Conservation (phyloP, 2,888 invertebrate genomes). For the Hybos culiciformis region DNA sequence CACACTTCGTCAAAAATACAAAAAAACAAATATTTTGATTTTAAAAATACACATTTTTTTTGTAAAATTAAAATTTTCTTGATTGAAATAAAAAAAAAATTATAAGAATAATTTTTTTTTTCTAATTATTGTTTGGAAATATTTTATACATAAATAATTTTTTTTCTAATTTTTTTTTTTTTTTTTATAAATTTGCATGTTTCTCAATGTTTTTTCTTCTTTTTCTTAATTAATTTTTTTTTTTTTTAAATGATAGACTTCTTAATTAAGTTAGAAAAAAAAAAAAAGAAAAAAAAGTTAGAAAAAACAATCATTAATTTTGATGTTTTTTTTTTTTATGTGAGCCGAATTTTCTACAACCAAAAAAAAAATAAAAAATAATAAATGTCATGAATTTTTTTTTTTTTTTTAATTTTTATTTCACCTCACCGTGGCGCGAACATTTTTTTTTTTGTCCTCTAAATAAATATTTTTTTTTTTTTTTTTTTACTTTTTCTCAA, state of each 20-base stretch:
- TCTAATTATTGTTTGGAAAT: slow-evolving; percentile 1
- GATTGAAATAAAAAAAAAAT: background rate
- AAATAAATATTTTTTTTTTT: too few species aligned
- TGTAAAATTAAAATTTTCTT: background rate
- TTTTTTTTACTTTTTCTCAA: too few species aligned
- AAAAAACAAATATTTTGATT: background rate
- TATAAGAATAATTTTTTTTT: background rate
- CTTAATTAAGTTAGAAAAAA: background rate
- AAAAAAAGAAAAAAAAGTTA: background rate
- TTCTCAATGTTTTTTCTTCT: slow-evolving; percentile 35
- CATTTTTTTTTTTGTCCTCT: too few species aligned
- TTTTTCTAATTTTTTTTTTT: slow-evolving; percentile 6
- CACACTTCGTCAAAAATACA: background rate
- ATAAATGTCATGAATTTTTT: background rate
- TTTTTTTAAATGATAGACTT: too few species aligned
- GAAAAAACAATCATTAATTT: slow-evolving; percentile 8
- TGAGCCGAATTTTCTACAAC: slow-evolving; percentile 36
- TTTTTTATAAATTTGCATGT: slow-evolving; percentile 27
- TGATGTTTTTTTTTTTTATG: slow-evolving; percentile 21
- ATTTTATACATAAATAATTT: background rate
- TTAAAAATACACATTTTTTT: background rate
- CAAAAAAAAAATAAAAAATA: background rate
- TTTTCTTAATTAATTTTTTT: slow-evolving; percentile 22
- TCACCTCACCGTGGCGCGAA: too few species aligned
- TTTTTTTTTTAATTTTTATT: background rate